These are phyloP conservation scores for Trogon melanurus DNA, from an alignment of 2,113 vertebrate genomes.

Conservation along the genomic window DNA sequence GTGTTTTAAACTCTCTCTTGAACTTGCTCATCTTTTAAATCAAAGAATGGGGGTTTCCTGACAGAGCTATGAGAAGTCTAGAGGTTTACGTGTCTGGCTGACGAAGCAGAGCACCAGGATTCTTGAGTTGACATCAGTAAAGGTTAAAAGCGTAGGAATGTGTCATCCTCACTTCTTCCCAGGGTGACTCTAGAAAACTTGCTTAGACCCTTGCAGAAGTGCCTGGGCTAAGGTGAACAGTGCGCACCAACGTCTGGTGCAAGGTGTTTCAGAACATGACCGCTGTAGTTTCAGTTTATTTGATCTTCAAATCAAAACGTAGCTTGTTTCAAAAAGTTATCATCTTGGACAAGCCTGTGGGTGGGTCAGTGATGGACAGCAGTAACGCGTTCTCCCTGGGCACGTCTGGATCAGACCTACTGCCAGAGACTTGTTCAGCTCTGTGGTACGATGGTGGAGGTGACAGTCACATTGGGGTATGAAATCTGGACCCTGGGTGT, in stretches of 20 bases:
- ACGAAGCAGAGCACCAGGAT: not conserved
- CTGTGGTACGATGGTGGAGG: not conserved
- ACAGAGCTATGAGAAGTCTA: not conserved
- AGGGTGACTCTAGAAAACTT: not conserved
- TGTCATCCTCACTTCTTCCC: not conserved
- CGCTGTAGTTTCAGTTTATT: not conserved
- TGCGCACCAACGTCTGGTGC: rapidly evolving
- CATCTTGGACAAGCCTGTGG: not conserved
- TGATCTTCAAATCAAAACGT: not conserved
- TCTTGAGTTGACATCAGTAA: not conserved
- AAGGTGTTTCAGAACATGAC: not conserved
- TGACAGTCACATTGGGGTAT: rapidly evolving
- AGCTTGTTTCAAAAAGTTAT: not conserved
- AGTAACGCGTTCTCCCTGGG: not conserved
- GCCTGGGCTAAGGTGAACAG: not conserved
- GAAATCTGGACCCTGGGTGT: not conserved
- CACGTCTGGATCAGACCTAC: not conserved
- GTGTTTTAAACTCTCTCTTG: not conserved
- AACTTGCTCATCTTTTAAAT: not conserved
- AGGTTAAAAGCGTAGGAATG: not conserved
- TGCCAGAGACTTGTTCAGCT: not conserved
- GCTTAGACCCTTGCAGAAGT: not conserved
- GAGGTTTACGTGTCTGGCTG: not conserved
- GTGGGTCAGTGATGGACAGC: not conserved
- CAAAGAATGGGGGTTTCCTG: not conserved